These are phyloP conservation scores for Dromius quadrimaculatus DNA, from an alignment of 2,888 invertebrate genomes.

Conservation along the genomic window DNA sequence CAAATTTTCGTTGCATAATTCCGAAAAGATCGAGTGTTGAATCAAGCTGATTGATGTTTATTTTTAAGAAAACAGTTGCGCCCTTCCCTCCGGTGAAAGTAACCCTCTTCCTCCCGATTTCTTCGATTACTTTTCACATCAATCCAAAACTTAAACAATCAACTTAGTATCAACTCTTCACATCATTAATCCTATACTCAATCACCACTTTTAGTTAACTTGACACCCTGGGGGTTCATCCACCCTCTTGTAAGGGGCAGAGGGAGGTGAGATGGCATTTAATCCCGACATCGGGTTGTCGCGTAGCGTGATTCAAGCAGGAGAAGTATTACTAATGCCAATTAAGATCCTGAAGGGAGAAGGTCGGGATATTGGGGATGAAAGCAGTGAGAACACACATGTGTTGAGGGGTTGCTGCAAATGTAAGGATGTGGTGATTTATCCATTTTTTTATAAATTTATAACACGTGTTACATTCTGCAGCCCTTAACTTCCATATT, in stretches of 20 bases:
- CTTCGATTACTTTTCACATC: background rate
- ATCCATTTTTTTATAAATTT: too few relatives aligned
- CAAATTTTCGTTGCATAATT: too few relatives aligned
- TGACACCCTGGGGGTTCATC: background rate
- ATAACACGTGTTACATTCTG: too few relatives aligned
- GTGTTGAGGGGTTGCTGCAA: background rate
- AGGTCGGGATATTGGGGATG: slow-evolving; percentile 21
- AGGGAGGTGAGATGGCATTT: background rate
- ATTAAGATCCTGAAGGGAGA: slow-evolving; percentile 56
- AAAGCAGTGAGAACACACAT: slow-evolving; percentile 2
- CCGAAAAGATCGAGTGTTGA: too few relatives aligned
- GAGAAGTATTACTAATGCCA: slow-evolving; percentile 56
- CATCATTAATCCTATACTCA: background rate
- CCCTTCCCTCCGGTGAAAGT: too few relatives aligned
- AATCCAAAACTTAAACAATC: slow-evolving; percentile 5
- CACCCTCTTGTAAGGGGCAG: too few relatives aligned
- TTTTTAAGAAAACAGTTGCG: too few relatives aligned
- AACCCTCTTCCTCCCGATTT: too few relatives aligned
- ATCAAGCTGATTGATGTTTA: too few relatives aligned
- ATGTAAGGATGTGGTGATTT: too few relatives aligned
- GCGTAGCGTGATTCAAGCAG: background rate
- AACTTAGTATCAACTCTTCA: background rate
- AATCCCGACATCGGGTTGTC: background rate
- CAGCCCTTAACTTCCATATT: too few relatives aligned
- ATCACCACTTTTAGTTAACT: background rate